Evolutionary conservation across 1,140 invertebrate species (phyloP).

Genomic region (Euwallacea fornicatus): DNA sequence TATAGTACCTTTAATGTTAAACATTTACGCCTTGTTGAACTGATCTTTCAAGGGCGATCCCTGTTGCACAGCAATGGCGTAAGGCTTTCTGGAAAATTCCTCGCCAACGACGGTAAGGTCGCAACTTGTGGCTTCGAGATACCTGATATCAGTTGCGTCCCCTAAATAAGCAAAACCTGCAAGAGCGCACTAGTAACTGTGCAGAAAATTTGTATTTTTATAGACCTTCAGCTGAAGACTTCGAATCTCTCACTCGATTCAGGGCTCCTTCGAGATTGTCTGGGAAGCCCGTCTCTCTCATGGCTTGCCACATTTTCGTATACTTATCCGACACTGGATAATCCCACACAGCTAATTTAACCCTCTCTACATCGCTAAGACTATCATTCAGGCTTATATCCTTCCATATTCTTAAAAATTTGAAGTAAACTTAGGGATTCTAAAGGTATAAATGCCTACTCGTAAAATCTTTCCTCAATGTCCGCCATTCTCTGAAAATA

Average conservation of each 20-base stretch:
- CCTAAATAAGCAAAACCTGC: constrained; percentile 84
- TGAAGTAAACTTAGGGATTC: not conserved
- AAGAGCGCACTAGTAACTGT: not conserved
- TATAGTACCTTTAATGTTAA: not conserved
- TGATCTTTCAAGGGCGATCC: constrained; percentile 91
- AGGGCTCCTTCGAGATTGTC: constrained; percentile 76
- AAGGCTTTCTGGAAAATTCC: constrained; percentile 95
- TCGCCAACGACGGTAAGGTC: constrained; percentile 89
- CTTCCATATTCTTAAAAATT: constrained; percentile 88
- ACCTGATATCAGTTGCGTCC: constrained; percentile 91
- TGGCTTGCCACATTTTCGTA: constrained; percentile 97
- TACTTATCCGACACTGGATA: constrained; percentile 98
- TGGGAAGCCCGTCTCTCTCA: constrained; percentile 87
- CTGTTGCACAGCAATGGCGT: constrained; percentile 94
- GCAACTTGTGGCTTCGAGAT: constrained; percentile 83
- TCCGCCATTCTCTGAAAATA: constrained; percentile 96
- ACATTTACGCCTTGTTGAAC: constrained; percentile 83
- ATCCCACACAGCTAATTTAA: constrained; percentile 96
- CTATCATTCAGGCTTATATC: constrained; percentile 96
- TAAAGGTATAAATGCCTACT: constrained; percentile 62
- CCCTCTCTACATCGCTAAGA: constrained; percentile 81
- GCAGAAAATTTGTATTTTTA: not conserved
- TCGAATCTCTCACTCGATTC: constrained; percentile 72
- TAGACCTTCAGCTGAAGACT: constrained; percentile 70
- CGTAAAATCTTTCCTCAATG: constrained; percentile 93